Percentiles rank a stretch among this genome's conserved stretches.
Evolutionary conservation across 2,113 vertebrate genomes (phyloP).

Genomic region (Rhagologus leucostigma): DNA sequence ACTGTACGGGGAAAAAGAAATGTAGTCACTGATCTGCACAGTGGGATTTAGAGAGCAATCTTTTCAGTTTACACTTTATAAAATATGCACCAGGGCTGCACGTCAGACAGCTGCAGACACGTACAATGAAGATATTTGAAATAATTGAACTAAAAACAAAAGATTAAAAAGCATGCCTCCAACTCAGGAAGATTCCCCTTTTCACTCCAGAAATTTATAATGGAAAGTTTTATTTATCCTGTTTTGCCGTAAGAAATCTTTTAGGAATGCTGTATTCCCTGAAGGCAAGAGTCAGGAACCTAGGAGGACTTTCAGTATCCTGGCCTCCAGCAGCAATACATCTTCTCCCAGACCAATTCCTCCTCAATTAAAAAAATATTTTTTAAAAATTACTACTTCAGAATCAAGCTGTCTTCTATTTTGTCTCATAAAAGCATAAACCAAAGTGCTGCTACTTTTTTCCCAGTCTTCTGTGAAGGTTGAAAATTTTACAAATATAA

Average conservation of each 20-base stretch:
- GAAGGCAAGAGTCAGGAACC: not conserved
- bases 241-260: conserved; percentile 3
- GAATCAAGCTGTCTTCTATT: not conserved
- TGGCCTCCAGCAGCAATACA: not conserved
- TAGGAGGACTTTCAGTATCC: not conserved
- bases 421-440: not conserved
- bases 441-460: not conserved
- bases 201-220: conserved; percentile 30
- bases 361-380: not conserved
- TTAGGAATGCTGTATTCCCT: not conserved
- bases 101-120: conserved; percentile 51
- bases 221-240: conserved; percentile 27
- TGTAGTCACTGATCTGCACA: conserved; percentile 42
- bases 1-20: conserved; percentile 27
- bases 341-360: not conserved
- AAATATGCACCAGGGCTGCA: conserved; percentile 21
- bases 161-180: conserved; percentile 46
- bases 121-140: conserved; percentile 25
- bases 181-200: conserved; percentile 29
- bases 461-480: not conserved
- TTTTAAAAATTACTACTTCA: not conserved
- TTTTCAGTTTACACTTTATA: conserved; percentile 58
- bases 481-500: not conserved
- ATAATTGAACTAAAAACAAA: conserved; percentile 53
- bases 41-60: conserved; percentile 35